Conservation (phyloP, 1,140 invertebrate species). For the Helicoverpa armigera region DNA sequence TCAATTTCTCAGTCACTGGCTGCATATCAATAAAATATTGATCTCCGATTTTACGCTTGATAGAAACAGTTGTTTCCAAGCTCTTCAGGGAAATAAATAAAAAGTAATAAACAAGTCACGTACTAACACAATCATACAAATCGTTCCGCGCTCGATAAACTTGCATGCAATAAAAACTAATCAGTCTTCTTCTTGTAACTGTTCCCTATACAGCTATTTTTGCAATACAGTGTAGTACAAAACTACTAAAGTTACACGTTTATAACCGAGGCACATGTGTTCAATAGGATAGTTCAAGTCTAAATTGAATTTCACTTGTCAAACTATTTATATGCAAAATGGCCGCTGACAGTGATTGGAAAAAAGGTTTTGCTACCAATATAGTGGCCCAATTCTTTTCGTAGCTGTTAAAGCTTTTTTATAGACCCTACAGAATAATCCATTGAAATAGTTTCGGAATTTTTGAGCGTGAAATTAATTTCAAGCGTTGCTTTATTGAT, state of each 20-base stretch:
- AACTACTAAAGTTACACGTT: constrained; percentile 12
- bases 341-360: constrained; percentile 27
- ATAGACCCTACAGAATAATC: constrained; percentile 28
- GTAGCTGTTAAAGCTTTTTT: constrained; percentile 3
- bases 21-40: no score
- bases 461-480: constrained; percentile 38
- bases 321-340: constrained; percentile 17
- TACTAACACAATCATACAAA: not conserved
- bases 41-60: no score
- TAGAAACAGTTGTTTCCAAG: no score
- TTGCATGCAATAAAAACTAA: constrained; percentile 25
- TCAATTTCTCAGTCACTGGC: no score
- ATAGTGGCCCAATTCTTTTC: constrained; percentile 1
- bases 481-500: constrained; percentile 16
- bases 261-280: constrained; percentile 12
- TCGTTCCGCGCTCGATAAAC: constrained; percentile 19
- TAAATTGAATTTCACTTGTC: constrained; percentile 39
- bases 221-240: not conserved
- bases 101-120: constrained; percentile 15
- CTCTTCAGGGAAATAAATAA: no score
- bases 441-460: constrained; percentile 16
- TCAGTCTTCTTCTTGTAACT: constrained; percentile 1
- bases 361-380: constrained; percentile 9
- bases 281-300: constrained; percentile 8
- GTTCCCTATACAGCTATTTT: constrained; percentile 26